Conservation (phyloP, 2,797 vertebrate species). For the Ispidina picta region DNA sequence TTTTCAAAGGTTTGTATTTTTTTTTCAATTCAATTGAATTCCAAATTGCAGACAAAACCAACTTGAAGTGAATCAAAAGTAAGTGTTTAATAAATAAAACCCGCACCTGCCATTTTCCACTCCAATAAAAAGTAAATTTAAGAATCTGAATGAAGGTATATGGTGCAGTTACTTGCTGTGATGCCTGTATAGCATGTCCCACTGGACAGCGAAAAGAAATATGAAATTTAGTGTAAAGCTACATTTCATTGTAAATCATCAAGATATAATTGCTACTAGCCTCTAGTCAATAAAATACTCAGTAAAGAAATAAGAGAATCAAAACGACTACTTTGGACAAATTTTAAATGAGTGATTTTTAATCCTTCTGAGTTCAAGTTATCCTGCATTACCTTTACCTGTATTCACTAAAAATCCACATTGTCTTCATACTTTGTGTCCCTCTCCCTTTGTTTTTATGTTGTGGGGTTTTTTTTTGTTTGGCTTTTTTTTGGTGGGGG, state of each 20-base stretch:
- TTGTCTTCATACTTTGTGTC: neutral
- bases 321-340: neutral
- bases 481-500: too few relatives aligned
- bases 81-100: neutral
- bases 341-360: neutral
- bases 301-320: neutral
- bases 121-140: conserved; percentile 20
- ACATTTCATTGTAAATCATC: neutral
- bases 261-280: neutral
- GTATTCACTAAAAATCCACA: neutral
- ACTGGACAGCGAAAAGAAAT: neutral
- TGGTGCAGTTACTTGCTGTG: neutral
- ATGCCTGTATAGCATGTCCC: neutral
- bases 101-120: conserved; percentile 11
- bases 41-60: conserved; percentile 7
- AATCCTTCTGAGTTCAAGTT: neutral
- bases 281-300: neutral
- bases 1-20: neutral
- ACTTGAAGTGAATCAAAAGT: neutral
- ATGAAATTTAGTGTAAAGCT: neutral
- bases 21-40: conserved; percentile 1
- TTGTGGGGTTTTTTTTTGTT: too few relatives aligned
- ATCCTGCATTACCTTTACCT: neutral
- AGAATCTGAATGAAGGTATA: neutral
- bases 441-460: neutral